Evolutionary conservation across 2,888 invertebrate species (phyloP).

Genomic region (Mesorhabditis sp.): DNA sequence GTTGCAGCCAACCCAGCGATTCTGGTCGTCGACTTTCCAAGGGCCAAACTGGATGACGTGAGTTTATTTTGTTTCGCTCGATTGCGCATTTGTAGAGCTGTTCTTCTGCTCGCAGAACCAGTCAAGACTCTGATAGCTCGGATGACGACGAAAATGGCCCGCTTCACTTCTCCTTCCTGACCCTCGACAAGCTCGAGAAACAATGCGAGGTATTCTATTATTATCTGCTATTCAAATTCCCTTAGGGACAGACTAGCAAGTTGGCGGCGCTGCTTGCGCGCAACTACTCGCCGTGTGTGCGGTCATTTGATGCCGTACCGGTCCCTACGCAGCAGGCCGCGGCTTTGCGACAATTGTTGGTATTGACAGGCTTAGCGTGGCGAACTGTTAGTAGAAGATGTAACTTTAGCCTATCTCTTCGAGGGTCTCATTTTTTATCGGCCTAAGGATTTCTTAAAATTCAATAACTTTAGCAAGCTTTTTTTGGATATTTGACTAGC

Average conservation of each 20-base stretch:
- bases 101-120: not conserved
- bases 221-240: not conserved
- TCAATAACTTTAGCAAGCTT: too few relatives aligned
- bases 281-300: too few relatives aligned
- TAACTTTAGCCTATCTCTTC: too few relatives aligned
- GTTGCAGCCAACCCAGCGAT: constrained; percentile 2
- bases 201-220: not conserved
- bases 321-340: not conserved
- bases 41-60: not conserved
- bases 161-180: constrained; percentile 2
- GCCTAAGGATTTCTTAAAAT: too few relatives aligned
- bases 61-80: not conserved
- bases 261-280: not conserved
- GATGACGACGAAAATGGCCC: constrained; percentile 6
- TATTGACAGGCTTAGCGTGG: too few relatives aligned
- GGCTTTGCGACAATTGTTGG: not conserved
- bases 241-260: not conserved
- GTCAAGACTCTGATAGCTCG: not conserved
- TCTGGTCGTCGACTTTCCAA: not conserved
- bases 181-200: not conserved
- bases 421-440: too few relatives aligned
- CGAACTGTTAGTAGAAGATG: too few relatives aligned
- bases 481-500: too few relatives aligned
- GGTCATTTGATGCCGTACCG: not conserved
- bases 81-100: not conserved